Base-by-base conservation (phyloP, 2,797 vertebrate genomes). In the Bryconaethiops microstoma region DNA sequence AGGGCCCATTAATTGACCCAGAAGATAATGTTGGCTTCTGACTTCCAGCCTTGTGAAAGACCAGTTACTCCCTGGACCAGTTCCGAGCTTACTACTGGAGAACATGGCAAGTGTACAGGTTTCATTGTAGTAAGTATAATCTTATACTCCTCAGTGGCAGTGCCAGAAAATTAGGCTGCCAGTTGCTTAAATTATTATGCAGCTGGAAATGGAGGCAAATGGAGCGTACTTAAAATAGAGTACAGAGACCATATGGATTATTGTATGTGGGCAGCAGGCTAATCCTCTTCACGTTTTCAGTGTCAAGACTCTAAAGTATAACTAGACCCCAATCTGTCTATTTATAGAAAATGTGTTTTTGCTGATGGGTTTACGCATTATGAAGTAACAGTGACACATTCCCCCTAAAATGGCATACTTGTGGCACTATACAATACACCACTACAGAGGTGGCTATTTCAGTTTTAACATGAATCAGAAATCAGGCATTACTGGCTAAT, bases 61-160 rank as follows among this genome's bases (percentile, higher is more conserved):
- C 13, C 29, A 17, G 7, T 6, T 16, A 42, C 12, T 23, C 12
- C 40, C n/a, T 6, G 67, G 21, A 69, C 40, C 21, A 50, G n/a
- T 14, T 48, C 42, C 13, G 12, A 25, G 42, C 5, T 69, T 23
- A 50, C 42, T 50, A 70, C 4, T 39, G 42, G 42, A 69, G n/a
- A 45, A 68, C n/a, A 12, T 50, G 21, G 67, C 23, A 50, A 48
- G 17, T 10, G 65, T 48, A 12, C 65, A 45, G 19, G 19, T 68
- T 70, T 50, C 65, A 70, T 14, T 23, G 67, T 21, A 70, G 67
- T 23, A 70, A n/a, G n/a, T 70, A 48, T 70, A 50, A 70, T 70
- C 48, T 25, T 70, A 48, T 50, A 70, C 21, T 21, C 42, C 29
- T 50, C 42, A 7, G 42, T 12, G 48, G 21, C 42, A 16, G 42